Evolutionary conservation across 2,888 invertebrate species (phyloP).

Genomic region (Drosophila longiperda): DNA sequence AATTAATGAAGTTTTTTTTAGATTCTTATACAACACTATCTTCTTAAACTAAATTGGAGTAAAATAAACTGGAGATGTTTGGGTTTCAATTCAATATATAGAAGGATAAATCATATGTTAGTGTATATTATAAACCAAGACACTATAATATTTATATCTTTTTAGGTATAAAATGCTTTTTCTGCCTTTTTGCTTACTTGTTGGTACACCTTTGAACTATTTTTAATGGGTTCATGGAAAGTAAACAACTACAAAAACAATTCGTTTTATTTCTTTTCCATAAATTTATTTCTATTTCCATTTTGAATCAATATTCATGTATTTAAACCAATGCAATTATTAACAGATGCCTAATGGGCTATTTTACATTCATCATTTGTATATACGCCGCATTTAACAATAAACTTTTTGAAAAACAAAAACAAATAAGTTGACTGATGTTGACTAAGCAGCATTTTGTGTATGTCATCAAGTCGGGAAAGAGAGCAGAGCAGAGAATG

Average conservation of each 20-base stretch:
- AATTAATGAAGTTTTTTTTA: background rate
- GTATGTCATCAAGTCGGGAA: slow-evolving; percentile 56
- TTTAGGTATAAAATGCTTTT: background rate
- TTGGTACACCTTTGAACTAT: background rate
- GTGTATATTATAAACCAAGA: background rate
- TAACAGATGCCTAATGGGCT: background rate
- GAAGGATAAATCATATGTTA: background rate
- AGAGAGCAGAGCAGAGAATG: slow-evolving; percentile 9
- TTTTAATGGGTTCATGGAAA: background rate
- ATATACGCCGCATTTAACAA: slow-evolving; percentile 13
- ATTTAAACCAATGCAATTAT: background rate
- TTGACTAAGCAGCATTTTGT: slow-evolving; percentile 57
- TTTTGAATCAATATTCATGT: background rate
- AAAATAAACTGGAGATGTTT: no score
- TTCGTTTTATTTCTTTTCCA: background rate
- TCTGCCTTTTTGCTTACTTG: background rate
- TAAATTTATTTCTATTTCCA: background rate
- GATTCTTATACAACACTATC: background rate
- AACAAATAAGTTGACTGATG: slow-evolving; percentile 19
- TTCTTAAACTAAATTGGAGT: background rate
- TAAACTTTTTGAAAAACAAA: slow-evolving; percentile 15
- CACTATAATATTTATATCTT: background rate
- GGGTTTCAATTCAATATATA: no score
- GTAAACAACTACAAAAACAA: background rate
- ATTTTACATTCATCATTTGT: slow-evolving; percentile 22